Evolutionary conservation across 2,797 vertebrate species (phyloP).

Genomic region (Poeciliopsis turneri): DNA sequence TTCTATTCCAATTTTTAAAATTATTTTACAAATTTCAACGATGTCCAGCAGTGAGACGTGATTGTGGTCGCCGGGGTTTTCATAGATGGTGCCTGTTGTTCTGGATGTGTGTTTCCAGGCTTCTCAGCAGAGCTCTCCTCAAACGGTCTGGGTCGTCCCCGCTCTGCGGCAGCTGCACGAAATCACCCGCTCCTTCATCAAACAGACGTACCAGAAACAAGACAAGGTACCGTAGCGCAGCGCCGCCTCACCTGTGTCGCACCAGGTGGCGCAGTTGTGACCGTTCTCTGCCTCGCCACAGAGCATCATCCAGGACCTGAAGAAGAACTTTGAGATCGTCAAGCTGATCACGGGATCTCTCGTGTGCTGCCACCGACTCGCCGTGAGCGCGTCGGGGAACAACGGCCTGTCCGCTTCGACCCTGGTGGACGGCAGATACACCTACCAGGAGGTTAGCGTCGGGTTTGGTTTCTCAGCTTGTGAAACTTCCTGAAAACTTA

Average conservation of each 20-base stretch:
- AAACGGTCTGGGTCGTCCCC: conserved; percentile 98
- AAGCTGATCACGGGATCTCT: conserved; percentile 96
- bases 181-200: conserved; percentile 98
- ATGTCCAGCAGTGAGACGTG: conserved; percentile 14
- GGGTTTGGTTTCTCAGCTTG: background rate
- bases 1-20: conserved; percentile 12
- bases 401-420: conserved; percentile 88
- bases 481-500: background rate
- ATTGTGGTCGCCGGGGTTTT: conserved; percentile 8
- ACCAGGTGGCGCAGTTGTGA: background rate
- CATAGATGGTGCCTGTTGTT: conserved; percentile 11
- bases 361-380: conserved; percentile 94
- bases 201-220: conserved; percentile 99
- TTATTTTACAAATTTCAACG: conserved; percentile 20
- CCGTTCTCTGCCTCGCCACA: conserved; percentile 53
- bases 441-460: conserved; percentile 91
- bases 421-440: conserved; percentile 93
- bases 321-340: conserved; percentile 99
- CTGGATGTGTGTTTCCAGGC: conserved; percentile 78
- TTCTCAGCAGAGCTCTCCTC: conserved; percentile 94
- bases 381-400: conserved; percentile 87
- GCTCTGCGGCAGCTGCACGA: conserved; percentile 97
- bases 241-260: background rate
- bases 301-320: conserved; percentile 99
- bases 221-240: conserved; percentile 87